Evolutionary conservation across 2,888 invertebrate genomes (phyloP), one percentile per base, ranked within the genome.

Genomic region (Frankliniella intonsa): DNA sequence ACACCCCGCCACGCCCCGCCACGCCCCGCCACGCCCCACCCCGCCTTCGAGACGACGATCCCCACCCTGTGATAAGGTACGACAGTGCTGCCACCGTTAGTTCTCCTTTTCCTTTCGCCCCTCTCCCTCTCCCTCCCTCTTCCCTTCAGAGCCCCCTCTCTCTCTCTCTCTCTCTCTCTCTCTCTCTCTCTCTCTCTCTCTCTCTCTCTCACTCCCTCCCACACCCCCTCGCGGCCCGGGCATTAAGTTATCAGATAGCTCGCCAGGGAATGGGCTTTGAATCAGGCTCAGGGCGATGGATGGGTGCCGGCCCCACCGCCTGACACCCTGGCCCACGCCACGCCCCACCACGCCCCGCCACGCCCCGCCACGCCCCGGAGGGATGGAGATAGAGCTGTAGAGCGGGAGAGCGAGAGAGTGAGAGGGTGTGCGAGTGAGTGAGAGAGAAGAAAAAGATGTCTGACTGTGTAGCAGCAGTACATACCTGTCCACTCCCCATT

Each of bases 161-260:
- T 38, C 38, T 38, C 38, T 38, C 38, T 38, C 38, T 38, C 38
- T 38, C 38, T 38, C 38, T 38, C 38, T 38, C 38, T 38, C 38
- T 38, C 38, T 38, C 62, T 62, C 62, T 62, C 62, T 62, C 62
- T 62, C 62, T 62, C 62, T 62, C 62, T 62, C 62, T 62, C 62
- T 11, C 62, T 62, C 62, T 62, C 17, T 62, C 62, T 62, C 62
- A 12, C 62, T 62, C 62, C 14, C 62, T 62, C 62, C 3, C 19
- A 10, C 17, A 19, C 62, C 62, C 69, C 22, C 22, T 9, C 69
- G 22, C 22, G 12, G 69, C 69, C 69, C 69, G 69, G 22, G 69
- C 69, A 76, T 76, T 76, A 76, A 76, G 69, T 76, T 76, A 76
- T 76, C 69, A 76, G 69, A 76, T 76, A 76, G 69, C 69, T 76